Percentiles rank a stretch among this genome's conserved stretches.
Evolutionary conservation across 1,140 invertebrate species (phyloP).

Genomic region (Aradophagus sp.): DNA sequence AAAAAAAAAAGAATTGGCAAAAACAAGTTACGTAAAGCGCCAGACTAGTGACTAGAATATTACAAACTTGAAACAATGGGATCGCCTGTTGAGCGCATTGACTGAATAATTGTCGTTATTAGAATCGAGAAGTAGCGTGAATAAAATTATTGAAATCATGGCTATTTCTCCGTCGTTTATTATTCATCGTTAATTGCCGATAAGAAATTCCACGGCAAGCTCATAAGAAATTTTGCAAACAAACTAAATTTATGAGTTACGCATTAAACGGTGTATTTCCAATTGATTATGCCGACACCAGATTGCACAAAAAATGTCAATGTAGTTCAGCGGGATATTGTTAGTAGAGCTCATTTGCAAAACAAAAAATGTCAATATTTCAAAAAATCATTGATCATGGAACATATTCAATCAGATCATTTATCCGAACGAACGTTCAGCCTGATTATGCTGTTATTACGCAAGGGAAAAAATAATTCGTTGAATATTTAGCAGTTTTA

Average conservation of each 20-base stretch:
- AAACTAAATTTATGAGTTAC: constrained; percentile 47
- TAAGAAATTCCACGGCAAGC: constrained; percentile 31
- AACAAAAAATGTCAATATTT: constrained; percentile 44
- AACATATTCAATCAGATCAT: constrained; percentile 57
- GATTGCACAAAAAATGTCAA: constrained; percentile 48
- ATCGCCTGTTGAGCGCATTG: constrained; percentile 17
- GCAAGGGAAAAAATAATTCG: constrained; percentile 47
- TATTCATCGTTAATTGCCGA: constrained; percentile 25
- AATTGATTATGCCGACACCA: constrained; percentile 45
- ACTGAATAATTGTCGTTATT: constrained; percentile 32
- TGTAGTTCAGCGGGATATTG: constrained; percentile 54
- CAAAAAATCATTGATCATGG: constrained; percentile 59
- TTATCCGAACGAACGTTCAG: constrained; percentile 46
- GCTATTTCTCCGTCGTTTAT: not conserved
- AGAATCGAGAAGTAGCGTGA: not conserved
- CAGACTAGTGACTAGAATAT: too few species aligned
- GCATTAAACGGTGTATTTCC: constrained; percentile 35
- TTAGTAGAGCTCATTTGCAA: constrained; percentile 51
- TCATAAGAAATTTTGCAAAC: constrained; percentile 45
- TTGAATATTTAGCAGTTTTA: constrained; percentile 57
- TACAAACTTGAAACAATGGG: constrained; percentile 23
- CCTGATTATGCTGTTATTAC: constrained; percentile 55
- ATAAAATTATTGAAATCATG: constrained; percentile 27
- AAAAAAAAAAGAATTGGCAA: too few species aligned
- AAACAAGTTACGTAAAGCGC: too few species aligned